phyloP scores from a whole-genome alignment of 2,888 invertebrate species.

The Drosophila demipolita region DNA sequence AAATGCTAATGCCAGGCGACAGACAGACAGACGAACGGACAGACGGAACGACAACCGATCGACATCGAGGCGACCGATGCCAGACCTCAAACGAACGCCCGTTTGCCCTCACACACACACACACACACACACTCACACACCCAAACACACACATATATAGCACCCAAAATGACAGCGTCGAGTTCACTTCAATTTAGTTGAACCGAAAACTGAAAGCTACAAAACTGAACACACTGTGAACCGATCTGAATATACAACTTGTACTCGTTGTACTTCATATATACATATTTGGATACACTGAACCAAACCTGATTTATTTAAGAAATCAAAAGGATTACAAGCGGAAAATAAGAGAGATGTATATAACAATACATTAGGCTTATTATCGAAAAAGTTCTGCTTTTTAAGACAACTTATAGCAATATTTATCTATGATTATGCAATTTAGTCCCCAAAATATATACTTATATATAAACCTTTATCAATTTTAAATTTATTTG shows the following conservation, averaged over 20 bases:
- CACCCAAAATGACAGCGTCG: constrained; percentile 75
- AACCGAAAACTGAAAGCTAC: constrained; percentile 53
- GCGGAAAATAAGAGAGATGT: no score
- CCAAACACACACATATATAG: constrained; percentile 24
- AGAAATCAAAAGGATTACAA: neutral
- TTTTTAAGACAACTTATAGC: neutral
- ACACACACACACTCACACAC: constrained; percentile 16
- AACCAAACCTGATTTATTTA: constrained; percentile 8
- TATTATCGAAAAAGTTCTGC: neutral
- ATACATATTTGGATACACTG: constrained; percentile 30
- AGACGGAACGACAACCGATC: constrained; percentile 60
- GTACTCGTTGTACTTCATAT: constrained; percentile 10
- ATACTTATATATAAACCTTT: neutral
- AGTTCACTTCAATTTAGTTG: constrained; percentile 73
- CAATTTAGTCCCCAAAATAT: neutral
- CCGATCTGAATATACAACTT: constrained; percentile 72
- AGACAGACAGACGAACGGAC: constrained; percentile 24
- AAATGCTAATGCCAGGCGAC: constrained; percentile 77
- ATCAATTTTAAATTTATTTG: neutral
- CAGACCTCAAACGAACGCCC: constrained; percentile 78
- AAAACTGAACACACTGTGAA: constrained; percentile 31
- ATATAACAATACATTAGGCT: neutral
- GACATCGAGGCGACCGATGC: constrained; percentile 76
- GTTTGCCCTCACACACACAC: constrained; percentile 75
- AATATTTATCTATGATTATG: neutral